Conservation (phyloP, 2,888 invertebrate genomes). For the Dorcus parallelipipedus region DNA sequence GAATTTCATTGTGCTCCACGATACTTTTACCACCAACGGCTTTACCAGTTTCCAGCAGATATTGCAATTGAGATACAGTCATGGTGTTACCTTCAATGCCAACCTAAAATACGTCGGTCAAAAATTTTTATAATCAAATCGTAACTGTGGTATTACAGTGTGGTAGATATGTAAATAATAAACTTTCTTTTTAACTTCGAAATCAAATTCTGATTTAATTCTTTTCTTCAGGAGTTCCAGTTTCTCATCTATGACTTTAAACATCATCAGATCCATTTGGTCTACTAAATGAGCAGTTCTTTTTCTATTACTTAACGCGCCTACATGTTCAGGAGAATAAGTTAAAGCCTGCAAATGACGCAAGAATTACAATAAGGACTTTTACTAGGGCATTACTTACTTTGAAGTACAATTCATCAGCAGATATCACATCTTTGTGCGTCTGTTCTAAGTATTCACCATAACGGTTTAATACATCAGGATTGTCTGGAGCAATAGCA, state of each 20-base stretch:
- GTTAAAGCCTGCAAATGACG: constrained; percentile 60
- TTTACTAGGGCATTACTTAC: constrained; percentile 42
- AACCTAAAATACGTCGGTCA: constrained; percentile 43
- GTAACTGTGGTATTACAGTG: constrained; percentile 55
- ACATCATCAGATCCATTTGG: constrained; percentile 77
- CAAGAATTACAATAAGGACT: neutral
- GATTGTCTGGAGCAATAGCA: constrained; percentile 86
- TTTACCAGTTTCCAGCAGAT: constrained; percentile 85
- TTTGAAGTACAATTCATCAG: constrained; percentile 86
- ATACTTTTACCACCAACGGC: constrained; percentile 89
- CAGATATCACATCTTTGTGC: constrained; percentile 78
- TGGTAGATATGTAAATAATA: constrained; percentile 97
- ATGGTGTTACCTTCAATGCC: constrained; percentile 98
- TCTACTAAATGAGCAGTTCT: constrained; percentile 87
- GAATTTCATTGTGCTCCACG: constrained; percentile 94
- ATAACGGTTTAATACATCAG: constrained; percentile 87
- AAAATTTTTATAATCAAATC: neutral
- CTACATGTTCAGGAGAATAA: constrained; percentile 77
- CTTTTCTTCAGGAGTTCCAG: constrained; percentile 73
- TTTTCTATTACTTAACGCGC: constrained; percentile 75
- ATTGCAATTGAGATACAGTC: constrained; percentile 86
- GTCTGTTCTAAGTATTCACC: constrained; percentile 90
- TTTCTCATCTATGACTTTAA: constrained; percentile 79
- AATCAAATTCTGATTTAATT: constrained; percentile 75
- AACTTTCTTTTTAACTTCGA: constrained; percentile 85